A percentile compares a stretch with the other conserved stretches of the same genome.
Evolutionary conservation across 2,113 vertebrate genomes (phyloP).

Genomic region (Oenanthe melanoleuca): DNA sequence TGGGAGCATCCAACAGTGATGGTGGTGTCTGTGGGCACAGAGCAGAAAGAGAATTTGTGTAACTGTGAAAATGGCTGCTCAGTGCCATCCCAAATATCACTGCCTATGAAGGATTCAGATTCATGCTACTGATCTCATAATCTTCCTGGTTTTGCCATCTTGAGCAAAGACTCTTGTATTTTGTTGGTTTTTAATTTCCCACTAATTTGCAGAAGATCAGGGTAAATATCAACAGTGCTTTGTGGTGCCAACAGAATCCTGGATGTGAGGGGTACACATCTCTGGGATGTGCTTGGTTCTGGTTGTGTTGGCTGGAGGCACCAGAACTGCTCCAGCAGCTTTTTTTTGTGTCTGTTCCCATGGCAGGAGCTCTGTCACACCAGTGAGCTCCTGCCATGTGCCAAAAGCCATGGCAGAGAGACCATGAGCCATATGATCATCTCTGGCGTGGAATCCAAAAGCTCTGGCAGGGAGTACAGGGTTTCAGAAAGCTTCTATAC

Average conservation of each 20-base stretch:
- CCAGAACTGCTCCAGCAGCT: not conserved
- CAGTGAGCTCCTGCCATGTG: not conserved
- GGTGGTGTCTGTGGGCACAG: not conserved
- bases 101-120: not conserved
- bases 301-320: not conserved
- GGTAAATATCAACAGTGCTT: not conserved
- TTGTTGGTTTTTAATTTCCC: not conserved
- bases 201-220: not conserved
- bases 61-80: not conserved
- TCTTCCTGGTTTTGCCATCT: not conserved
- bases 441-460: not conserved
- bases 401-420: not conserved
- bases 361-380: not conserved
- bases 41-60: not conserved
- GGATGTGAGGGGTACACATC: not conserved
- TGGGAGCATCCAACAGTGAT: not conserved
- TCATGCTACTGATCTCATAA: not conserved
- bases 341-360: not conserved
- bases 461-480: not conserved
- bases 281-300: not conserved
- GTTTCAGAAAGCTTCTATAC: not conserved
- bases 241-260: not conserved
- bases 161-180: not conserved
- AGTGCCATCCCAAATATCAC: not conserved
- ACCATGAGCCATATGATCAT: rapidly evolving